Evolutionary conservation across 2,113 vertebrate species (phyloP), one percentile per base, ranked within the genome.

Genomic region (Pristiophorus japonicus): DNA sequence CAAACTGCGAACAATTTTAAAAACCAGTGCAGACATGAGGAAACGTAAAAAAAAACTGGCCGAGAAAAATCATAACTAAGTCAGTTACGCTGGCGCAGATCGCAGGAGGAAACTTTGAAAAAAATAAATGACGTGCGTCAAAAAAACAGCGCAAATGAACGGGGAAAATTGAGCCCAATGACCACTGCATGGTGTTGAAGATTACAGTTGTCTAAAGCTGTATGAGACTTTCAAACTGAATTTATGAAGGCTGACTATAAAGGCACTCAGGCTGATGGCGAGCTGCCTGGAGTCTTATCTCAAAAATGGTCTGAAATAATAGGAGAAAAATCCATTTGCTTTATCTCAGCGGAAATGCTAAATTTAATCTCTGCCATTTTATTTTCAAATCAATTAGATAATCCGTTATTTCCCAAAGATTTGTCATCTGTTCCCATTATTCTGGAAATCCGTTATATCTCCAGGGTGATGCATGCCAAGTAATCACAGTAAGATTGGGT

Each of bases 301-400:
- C 18, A 16, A 42, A 7, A 42, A 84, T 6, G 8, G 78, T 42
- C 78, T 18, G 42, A 84, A 84, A 12, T 42, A 84, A 84, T 38
- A 42, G n/a, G 38, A 84, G 78, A 84, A 84, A 84, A 84, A 45
- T 84, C n/a, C 27, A 84, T 84, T 84, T 91, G 55, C 87, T n/a
- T 59, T 63, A 62, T 63, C 55, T 92, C 55, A 18, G 30, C 14
- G 16, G 88, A 92, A 92, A 92, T 63, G 59, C 88, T 92, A 92
- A 92, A 92, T 92, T 63, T 62, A 92, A 92, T 92, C 88, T 38
- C 18, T 63, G 14, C 14, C 88, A 65, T 92, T 59, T 92, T 92
- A 92, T 63, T 63, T 63, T 92, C 88, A 92, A 59, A 92, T 38
- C 12, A 63, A 63, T n/a, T 16, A 92, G 59, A 92, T 38, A 63